Evolutionary conservation across 2,113 vertebrate genomes (phyloP).

Genomic region (Urocynchramus pylzowi): DNA sequence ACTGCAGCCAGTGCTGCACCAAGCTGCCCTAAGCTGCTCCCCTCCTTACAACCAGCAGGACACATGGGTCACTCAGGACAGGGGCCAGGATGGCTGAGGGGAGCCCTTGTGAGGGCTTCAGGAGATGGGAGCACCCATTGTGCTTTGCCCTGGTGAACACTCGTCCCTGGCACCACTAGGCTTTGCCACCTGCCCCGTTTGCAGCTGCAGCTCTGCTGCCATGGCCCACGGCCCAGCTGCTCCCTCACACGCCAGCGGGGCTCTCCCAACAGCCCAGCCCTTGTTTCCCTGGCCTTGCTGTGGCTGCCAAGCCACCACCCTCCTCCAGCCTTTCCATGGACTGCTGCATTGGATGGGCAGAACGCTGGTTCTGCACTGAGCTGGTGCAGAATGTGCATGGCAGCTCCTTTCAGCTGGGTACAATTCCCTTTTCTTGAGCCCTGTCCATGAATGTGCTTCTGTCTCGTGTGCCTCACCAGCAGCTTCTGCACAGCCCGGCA

Average conservation of each 20-base stretch:
- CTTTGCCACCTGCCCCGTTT: not conserved
- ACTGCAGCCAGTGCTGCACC: not conserved
- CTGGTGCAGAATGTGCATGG: not conserved
- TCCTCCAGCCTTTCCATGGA: not conserved
- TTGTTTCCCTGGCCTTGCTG: not conserved
- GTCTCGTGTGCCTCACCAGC: not conserved
- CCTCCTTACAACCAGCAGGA: not conserved
- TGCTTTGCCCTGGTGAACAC: not conserved
- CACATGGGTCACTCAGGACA: not conserved
- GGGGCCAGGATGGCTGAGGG: not conserved
- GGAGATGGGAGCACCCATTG: accelerated
- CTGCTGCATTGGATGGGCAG: not conserved
- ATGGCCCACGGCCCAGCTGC: not conserved
- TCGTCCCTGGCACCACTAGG: not conserved
- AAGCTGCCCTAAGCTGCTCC: not conserved
- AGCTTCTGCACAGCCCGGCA: not conserved
- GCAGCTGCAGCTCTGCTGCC: not conserved
- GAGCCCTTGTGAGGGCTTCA: not conserved
- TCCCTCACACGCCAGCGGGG: not conserved
- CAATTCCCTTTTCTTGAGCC: not conserved
- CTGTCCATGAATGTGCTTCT: not conserved
- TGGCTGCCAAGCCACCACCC: not conserved
- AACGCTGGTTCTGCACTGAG: not conserved
- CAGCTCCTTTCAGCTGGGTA: not conserved
- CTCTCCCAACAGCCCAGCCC: not conserved